phyloP scores from a whole-genome alignment of 2,888 invertebrate genomes.

The Himalopsyche japonica region DNA sequence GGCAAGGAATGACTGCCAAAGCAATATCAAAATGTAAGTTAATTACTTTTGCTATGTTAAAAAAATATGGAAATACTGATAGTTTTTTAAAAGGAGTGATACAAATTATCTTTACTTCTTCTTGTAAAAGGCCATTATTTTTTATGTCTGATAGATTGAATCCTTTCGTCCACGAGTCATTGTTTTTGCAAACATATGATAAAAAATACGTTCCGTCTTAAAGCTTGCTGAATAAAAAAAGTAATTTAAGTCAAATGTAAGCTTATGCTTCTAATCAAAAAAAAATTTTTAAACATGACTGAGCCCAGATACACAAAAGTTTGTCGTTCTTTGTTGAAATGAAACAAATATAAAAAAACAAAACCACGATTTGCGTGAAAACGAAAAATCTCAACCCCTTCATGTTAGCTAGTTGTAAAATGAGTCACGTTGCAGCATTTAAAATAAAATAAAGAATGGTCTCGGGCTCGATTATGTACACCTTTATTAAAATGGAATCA shows the following conservation, averaged over 20 bases:
- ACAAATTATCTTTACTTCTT: too few relatives aligned
- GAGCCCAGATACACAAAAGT: neutral
- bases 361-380: neutral
- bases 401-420: neutral
- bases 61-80: too few relatives aligned
- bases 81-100: too few relatives aligned
- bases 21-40: too few relatives aligned
- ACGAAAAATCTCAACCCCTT: neutral
- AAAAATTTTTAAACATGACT: neutral
- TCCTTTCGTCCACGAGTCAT: neutral
- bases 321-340: neutral
- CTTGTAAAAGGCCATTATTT: too few relatives aligned
- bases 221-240: neutral
- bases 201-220: neutral
- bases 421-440: neutral
- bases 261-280: neutral
- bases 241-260: neutral
- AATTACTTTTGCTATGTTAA: too few relatives aligned
- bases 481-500: neutral
- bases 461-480: neutral
- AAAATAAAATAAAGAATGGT: neutral
- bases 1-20: too few relatives aligned
- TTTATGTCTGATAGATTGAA: too few relatives aligned
- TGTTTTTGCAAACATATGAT: neutral
- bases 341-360: neutral